Evolutionary conservation across 2,113 vertebrate species (phyloP), one percentile per base, ranked within the genome.

Genomic region (Daubentonia madagascariensis): DNA sequence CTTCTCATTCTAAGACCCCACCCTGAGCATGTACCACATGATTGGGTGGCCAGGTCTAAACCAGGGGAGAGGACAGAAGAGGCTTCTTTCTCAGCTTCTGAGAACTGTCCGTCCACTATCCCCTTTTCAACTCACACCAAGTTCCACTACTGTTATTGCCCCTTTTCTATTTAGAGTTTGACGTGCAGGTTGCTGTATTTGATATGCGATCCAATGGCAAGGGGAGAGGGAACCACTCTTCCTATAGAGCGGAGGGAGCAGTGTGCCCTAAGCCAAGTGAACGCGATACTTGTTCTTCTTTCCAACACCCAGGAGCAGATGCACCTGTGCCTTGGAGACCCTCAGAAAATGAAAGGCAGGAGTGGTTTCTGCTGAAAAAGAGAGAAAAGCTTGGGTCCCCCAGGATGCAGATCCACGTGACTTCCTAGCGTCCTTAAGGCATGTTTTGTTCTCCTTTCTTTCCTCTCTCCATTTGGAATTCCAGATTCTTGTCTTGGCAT

Each of bases 221-320:
- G 4, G 2, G 8, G 2, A 83, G 37, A 50, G 16, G 5, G 25
- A 88, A 45, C 6, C 4, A 30, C 22, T 52, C 7, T 52, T 63
- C 75, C 67, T 89, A 25, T 1, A 67, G 14, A 72, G 59, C 35
- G 22, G 65, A 76, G 32, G 11, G 35, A 80, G 4, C 0, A 12
- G 28, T 20, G 0, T 11, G 7, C 5, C 12, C 30, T 28, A 28
- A 37, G 37, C 22, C 35, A 57, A 54, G 43, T 30, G 59, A 93
- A 52, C 16, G 20, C 5, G 8, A 70, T 3, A 14, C 12, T 43
- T 28, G 1, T 57, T 35, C 59, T 76, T 11, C 18, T 76, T 78
- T 28, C 54, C 5, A 75, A 43, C 22, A 23, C 32, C 7, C 8
- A 23, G 8, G 0, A n/a, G 4, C 20, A 1, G 25, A n/a, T 0